Evolutionary conservation across 2,113 vertebrate genomes (phyloP).

Genomic region (Cichladusa arquata): DNA sequence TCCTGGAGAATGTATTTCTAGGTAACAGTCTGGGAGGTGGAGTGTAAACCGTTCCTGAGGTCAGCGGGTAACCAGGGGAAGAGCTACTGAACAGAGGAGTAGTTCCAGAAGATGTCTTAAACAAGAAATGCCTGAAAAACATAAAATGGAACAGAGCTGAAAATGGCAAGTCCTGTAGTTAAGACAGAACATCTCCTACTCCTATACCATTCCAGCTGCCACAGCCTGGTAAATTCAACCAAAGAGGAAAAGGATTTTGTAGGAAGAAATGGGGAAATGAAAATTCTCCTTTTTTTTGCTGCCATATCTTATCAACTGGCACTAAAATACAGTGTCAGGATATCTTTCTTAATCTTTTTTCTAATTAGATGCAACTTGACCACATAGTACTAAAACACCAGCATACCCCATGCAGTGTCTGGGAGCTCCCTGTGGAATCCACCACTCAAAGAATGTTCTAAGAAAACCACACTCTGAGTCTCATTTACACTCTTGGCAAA

Average conservation of each 20-base stretch:
- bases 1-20: slow-evolving; percentile 97
- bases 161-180: background rate
- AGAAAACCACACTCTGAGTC: background rate
- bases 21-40: slow-evolving; percentile 95
- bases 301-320: background rate
- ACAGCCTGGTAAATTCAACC: background rate
- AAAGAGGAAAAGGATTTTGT: background rate
- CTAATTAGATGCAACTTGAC: background rate
- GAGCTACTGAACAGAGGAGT: slow-evolving; percentile 98
- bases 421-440: background rate
- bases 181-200: background rate
- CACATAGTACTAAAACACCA: background rate
- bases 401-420: background rate
- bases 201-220: background rate
- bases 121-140: slow-evolving; percentile 92
- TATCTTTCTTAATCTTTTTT: background rate
- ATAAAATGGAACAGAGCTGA: slow-evolving; percentile 38
- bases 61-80: slow-evolving; percentile 95
- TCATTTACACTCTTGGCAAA: background rate
- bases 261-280: background rate
- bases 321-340: background rate
- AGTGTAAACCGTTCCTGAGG: slow-evolving; percentile 96
- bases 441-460: background rate
- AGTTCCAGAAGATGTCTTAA: slow-evolving; percentile 97
- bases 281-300: background rate